Percentiles rank a stretch among this genome's conserved stretches.
Evolutionary conservation across 2,888 invertebrate genomes (phyloP).

Genomic region (Phania funesta): DNA sequence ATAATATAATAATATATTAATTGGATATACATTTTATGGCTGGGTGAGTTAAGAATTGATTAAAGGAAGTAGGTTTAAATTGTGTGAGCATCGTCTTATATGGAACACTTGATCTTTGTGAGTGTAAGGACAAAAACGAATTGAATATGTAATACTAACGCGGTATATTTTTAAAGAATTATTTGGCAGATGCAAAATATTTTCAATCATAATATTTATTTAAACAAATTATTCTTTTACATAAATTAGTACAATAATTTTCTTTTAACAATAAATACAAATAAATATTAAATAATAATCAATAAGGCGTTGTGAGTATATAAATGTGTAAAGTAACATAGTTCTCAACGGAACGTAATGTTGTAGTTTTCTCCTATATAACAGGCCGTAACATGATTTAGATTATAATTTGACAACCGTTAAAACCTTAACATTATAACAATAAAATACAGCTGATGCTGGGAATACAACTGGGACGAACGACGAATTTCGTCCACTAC

Average conservation of each 20-base stretch:
- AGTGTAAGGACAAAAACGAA: not conserved
- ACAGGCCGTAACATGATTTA: too few relatives aligned
- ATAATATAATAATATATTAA: constrained; percentile 5
- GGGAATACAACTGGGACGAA: too few relatives aligned
- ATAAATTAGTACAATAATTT: constrained; percentile 66
- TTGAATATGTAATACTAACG: not conserved
- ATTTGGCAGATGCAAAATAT: constrained; percentile 7
- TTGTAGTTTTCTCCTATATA: not conserved
- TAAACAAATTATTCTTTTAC: constrained; percentile 45
- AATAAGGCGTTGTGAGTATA: not conserved
- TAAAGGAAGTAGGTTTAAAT: not conserved
- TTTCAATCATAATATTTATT: constrained; percentile 40
- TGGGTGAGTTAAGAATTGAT: constrained; percentile 12
- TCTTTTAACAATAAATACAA: constrained; percentile 20
- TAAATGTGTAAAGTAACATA: not conserved
- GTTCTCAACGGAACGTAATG: not conserved
- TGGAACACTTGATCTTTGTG: constrained; percentile 3
- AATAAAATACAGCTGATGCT: too few relatives aligned
- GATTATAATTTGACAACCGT: too few relatives aligned
- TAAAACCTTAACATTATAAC: too few relatives aligned
- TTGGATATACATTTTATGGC: not conserved
- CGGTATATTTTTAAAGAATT: not conserved
- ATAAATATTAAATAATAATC: constrained; percentile 27
- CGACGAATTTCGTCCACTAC: too few relatives aligned
- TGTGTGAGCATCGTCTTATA: constrained; percentile 1